Base-by-base conservation (phyloP, 1,140 invertebrate species). In the Diachasmimorpha longicaudata region DNA sequence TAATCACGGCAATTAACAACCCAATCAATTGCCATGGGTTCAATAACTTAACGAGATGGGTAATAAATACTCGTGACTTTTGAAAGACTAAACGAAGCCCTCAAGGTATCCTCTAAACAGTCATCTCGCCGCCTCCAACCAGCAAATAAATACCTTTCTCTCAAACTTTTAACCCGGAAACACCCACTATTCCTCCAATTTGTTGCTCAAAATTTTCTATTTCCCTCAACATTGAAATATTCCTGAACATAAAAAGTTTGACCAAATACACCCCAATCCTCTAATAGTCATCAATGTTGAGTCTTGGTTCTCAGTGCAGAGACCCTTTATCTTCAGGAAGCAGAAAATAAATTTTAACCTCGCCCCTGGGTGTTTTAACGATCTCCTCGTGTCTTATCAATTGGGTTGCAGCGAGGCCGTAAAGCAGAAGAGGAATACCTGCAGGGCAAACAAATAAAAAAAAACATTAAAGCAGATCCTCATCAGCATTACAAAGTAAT, bases 371-470 rank as follows among this genome's bases (percentile, higher is more conserved):
- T 67, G 96, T 95, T 73, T 91, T 80, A 11, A 98, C 95, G 46
- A 91, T 88, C 90, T 98, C 96, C 78, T 89, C 88, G 84, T 96
- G 94, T 79, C 89, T 93, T 79, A 97, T 96, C 58, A 98, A 87
- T 80, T 92, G 92, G 76, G 91, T 94, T 11, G 96, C 96, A 46
- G 94, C 95, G 76, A 97, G 86, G 77, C 97, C 97, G 91, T 98
- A 98, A 25, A 96, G 92, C 69, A 98, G 86, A 83, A 95, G 96
- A 70, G 97, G 96, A 80, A 98, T 91, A 82, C 96, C 96, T 97
- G 85, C 78, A 74, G 31, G 10, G 21, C 25, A 70, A 52, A 70
- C 52, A 63, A 79, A 78, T 42, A 37, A 69, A 25, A 73, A 68
- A 75, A 31, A 77, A 10, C 70, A 78, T 46, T 58, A 71, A 44